Evolutionary conservation across 2,888 invertebrate species (phyloP).

Genomic region (Epinotia bilunana): DNA sequence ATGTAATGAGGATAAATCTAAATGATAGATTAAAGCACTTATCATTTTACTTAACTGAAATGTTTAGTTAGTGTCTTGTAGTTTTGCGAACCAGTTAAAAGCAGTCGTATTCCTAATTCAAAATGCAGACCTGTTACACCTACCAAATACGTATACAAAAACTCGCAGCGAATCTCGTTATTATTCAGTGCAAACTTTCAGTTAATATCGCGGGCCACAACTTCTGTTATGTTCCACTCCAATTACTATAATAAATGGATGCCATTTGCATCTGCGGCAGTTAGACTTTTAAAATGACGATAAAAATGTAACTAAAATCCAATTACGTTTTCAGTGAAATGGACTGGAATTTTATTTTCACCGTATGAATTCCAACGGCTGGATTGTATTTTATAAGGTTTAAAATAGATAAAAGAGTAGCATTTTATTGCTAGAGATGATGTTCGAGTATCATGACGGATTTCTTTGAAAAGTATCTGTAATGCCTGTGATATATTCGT

Average conservation of each 20-base stretch:
- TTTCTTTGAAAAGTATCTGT: no score
- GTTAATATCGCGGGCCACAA: slow-evolving; percentile 54
- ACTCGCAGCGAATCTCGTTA: slow-evolving; percentile 41
- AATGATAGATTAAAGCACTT: no score
- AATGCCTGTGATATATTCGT: no score
- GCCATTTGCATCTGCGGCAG: slow-evolving; percentile 51
- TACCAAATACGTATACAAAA: slow-evolving; percentile 7
- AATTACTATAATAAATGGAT: slow-evolving; percentile 54
- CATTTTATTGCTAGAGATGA: neutral
- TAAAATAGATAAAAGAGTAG: neutral
- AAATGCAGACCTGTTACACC: neutral
- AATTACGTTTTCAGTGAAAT: slow-evolving; percentile 25
- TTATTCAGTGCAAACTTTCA: slow-evolving; percentile 48
- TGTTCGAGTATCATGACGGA: no score
- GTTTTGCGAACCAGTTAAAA: no score
- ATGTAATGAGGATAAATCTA: no score
- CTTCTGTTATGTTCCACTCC: slow-evolving; percentile 56
- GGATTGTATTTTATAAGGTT: neutral
- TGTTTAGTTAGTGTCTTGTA: neutral
- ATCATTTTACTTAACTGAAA: no score
- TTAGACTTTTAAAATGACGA: slow-evolving; percentile 19
- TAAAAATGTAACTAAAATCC: slow-evolving; percentile 27
- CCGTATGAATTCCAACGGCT: neutral
- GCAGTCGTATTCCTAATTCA: neutral
- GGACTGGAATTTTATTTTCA: neutral